Evolutionary conservation across 2,888 invertebrate genomes (phyloP), one percentile per base, ranked within the genome.

Genomic region (Tetrapedia diversipes): DNA sequence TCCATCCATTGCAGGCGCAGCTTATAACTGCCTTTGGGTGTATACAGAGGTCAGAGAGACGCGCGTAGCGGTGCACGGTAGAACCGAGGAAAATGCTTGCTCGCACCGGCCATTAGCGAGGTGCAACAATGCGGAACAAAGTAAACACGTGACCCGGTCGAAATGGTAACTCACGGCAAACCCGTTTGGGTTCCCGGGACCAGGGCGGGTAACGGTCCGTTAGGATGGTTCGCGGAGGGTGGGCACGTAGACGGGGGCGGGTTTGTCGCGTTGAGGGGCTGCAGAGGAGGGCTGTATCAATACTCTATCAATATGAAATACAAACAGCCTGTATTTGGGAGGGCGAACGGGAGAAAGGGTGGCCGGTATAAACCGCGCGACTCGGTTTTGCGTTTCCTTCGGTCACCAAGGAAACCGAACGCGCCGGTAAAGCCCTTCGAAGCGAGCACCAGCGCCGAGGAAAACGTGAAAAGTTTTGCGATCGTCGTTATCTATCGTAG

Each of bases 261-360:
- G 74, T 43, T 67, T 64, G 67, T 45, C 59, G 67, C 59, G 24
- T 68, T 65, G 70, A 66, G 70, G 77, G 73, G 71, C 56, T 54
- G 73, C 65, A 76, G n/a, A n/a, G 60, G 73, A 83, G 82, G 73
- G 80, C 82, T 84, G 86, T 89, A 90, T 91, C 91, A 90, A 91
- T 91, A 90, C 91, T 91, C 89, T 90, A 91, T 91, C 91, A 91
- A 91, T 91, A 91, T 91, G 90, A 90, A 91, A 90, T 89, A 90
- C 90, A 91, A 91, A 91, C 90, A 91, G 86, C 72, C 79, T 82
- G 85, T 81, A 81, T 80, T 81, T 74, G 81, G 61, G 69, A 61
- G 79, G 64, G 69, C 47, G 22, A 68, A 66, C 34, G 41, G 24
- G 59, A 47, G 56, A 37, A 22, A 63, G 71, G 64, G 65, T 47